Conservation (phyloP, 2,888 invertebrate genomes). For the Eueremaeus valkanovi region DNA sequence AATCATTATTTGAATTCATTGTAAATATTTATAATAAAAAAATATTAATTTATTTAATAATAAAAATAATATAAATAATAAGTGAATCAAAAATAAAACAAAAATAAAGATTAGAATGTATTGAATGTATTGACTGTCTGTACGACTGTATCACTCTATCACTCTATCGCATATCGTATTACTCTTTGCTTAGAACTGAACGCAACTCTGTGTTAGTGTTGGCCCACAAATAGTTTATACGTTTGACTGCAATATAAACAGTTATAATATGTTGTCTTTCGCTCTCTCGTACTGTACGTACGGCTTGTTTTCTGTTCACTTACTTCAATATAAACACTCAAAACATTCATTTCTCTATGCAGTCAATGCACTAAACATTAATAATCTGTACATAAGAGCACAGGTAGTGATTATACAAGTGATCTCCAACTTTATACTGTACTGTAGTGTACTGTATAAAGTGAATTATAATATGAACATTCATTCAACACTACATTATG, state of each 20-base stretch:
- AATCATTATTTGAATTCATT: too few species aligned
- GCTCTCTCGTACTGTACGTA: not conserved
- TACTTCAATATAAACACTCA: too few species aligned
- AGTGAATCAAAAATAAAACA: conserved; percentile 9
- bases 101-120: not conserved
- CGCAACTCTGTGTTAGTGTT: not conserved
- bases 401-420: not conserved
- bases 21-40: not conserved
- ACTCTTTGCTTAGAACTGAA: too few species aligned
- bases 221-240: conserved; percentile 18
- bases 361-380: not conserved
- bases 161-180: too few species aligned
- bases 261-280: not conserved
- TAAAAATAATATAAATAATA: not conserved
- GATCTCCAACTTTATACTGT: too few species aligned
- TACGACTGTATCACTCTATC: not conserved
- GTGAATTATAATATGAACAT: too few species aligned
- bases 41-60: not conserved
- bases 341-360: too few species aligned
- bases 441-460: too few species aligned
- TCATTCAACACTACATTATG: too few species aligned
- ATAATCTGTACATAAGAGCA: not conserved
- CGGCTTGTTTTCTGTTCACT: too few species aligned
- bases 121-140: not conserved
- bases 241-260: not conserved